phyloP scores from a whole-genome alignment of 2,888 invertebrate species.

The Polydrusus tereticollis region DNA sequence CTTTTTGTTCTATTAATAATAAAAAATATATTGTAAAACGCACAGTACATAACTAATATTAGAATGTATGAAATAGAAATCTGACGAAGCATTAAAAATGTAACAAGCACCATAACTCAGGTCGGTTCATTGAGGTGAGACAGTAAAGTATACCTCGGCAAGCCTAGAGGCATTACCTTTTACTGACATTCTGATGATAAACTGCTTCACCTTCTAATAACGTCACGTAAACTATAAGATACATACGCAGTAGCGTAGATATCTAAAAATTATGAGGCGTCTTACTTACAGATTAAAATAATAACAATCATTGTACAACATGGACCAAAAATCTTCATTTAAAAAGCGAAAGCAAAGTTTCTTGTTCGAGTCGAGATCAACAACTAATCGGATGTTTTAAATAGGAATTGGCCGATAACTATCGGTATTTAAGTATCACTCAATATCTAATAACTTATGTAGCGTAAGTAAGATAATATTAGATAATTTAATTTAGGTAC shows the following conservation, averaged over 20 bases:
- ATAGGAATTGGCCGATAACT: too few species aligned
- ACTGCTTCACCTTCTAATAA: conserved; percentile 62
- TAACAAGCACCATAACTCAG: conserved; percentile 32
- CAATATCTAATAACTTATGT: too few species aligned
- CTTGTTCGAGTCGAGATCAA: too few species aligned
- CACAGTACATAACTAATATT: not conserved
- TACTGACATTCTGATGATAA: conserved; percentile 61
- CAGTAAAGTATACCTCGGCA: conserved; percentile 59
- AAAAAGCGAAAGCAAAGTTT: too few species aligned
- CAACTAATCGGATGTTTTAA: too few species aligned
- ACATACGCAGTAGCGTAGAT: conserved; percentile 30
- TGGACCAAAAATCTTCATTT: too few species aligned
- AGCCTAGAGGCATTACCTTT: conserved; percentile 57
- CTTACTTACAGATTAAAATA: too few species aligned
- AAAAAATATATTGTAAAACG: not conserved
- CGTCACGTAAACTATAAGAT: conserved; percentile 63
- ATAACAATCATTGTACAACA: too few species aligned
- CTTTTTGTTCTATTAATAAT: not conserved
- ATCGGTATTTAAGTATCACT: too few species aligned
- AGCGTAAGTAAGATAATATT: too few species aligned
- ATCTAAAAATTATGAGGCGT: too few species aligned
- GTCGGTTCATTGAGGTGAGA: conserved; percentile 47
- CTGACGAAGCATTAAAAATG: conserved; percentile 33
- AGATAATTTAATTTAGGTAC: too few species aligned
- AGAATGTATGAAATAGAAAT: conserved; percentile 19